A percentile compares a stretch with the other conserved stretches of the same genome.
Conservation (phyloP, 2,797 vertebrate species). For the Myotis myotis region DNA sequence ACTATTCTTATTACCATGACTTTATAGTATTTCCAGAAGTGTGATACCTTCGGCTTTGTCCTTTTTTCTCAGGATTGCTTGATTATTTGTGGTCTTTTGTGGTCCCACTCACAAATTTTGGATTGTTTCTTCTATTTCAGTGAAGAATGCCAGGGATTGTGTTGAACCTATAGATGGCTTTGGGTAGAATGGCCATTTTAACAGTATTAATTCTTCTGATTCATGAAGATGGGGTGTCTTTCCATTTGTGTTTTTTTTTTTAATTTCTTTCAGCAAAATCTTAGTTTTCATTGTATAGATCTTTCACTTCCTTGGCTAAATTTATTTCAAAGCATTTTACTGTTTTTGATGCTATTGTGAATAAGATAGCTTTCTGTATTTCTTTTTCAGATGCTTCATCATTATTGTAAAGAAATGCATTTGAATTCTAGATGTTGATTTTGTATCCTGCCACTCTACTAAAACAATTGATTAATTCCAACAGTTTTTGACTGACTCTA, state of each 20-base stretch:
- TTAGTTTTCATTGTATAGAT: background rate
- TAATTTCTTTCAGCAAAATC: background rate
- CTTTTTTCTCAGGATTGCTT: background rate
- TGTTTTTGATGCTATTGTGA: background rate
- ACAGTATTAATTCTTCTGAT: background rate
- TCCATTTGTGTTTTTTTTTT: background rate
- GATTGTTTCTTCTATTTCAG: background rate
- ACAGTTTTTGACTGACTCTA: background rate
- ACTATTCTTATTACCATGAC: background rate
- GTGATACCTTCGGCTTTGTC: background rate
- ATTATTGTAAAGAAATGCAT: background rate
- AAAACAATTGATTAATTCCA: background rate
- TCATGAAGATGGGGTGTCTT: background rate
- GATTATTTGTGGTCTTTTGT: background rate
- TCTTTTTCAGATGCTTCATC: background rate
- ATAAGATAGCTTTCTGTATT: background rate
- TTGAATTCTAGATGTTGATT: background rate
- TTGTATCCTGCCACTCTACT: background rate
- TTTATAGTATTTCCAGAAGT: background rate
- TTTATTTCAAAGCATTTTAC: background rate
- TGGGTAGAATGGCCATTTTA: background rate
- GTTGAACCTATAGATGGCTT: background rate
- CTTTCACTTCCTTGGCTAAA: background rate
- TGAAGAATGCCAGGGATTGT: background rate
- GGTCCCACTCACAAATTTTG: background rate